These are phyloP conservation scores for Apus apus DNA, from an alignment of 2,113 vertebrate genomes.

Conservation along the genomic window DNA sequence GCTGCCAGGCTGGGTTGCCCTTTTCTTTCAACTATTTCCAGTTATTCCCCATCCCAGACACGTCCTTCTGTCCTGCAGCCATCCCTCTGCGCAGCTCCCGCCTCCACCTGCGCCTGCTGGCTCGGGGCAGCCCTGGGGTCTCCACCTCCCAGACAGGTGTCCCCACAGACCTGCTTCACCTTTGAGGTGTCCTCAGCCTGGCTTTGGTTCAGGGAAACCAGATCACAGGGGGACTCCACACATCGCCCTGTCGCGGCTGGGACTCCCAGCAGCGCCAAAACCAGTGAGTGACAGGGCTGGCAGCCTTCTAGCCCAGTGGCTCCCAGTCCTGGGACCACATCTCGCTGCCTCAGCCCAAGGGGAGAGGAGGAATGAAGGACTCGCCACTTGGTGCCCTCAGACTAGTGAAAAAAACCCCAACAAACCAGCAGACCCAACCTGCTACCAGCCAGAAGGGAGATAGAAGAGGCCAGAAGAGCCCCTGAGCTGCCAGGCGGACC, in stretches of 20 bases:
- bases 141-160: not conserved
- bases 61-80: not conserved
- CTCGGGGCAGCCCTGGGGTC: not conserved
- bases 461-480: not conserved
- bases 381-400: not conserved
- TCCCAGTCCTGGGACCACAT: not conserved
- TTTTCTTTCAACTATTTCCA: not conserved
- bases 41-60: not conserved
- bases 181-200: not conserved
- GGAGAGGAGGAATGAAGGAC: not conserved
- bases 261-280: not conserved
- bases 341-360: not conserved
- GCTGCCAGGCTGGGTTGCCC: not conserved
- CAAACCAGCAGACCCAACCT: not conserved
- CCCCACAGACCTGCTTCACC: not conserved
- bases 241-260: fast-evolving
- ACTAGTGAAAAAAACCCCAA: not conserved
- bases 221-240: not conserved
- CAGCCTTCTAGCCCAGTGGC: not conserved
- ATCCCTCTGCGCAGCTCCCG: not conserved
- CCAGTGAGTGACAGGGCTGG: fast-evolving
- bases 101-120: not conserved
- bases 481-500: not conserved
- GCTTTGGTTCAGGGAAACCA: not conserved
- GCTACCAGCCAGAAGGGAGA: not conserved